A percentile compares a stretch with the other conserved stretches of the same genome.
Conservation (phyloP, 2,888 invertebrate genomes). For the Pyrgus malvae region DNA sequence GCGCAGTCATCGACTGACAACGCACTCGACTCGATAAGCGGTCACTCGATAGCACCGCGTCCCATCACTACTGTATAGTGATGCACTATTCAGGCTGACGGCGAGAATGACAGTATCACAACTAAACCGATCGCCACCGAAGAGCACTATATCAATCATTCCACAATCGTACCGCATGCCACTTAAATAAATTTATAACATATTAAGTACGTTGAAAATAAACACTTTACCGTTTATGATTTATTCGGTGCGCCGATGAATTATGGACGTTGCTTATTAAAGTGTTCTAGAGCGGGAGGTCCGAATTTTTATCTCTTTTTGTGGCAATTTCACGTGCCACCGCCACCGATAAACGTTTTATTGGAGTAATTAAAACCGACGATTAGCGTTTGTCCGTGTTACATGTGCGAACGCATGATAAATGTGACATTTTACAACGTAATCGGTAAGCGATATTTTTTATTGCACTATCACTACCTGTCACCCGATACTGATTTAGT, state of each 20-base stretch:
- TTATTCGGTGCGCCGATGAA: slow-evolving; percentile 76
- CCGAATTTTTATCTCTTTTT: slow-evolving; percentile 65
- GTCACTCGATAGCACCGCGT: slow-evolving; percentile 44
- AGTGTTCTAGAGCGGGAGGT: slow-evolving; percentile 61
- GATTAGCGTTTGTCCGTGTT: slow-evolving; percentile 66
- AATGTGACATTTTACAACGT: slow-evolving; percentile 64
- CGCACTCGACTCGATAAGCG: slow-evolving; percentile 46
- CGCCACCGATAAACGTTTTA: slow-evolving; percentile 76
- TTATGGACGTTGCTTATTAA: slow-evolving; percentile 72
- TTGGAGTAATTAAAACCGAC: slow-evolving; percentile 73
- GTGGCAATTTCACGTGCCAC: slow-evolving; percentile 71
- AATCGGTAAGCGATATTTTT: slow-evolving; percentile 57
- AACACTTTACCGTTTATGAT: slow-evolving; percentile 80
- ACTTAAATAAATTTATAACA: slow-evolving; percentile 82
- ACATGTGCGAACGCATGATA: slow-evolving; percentile 66
- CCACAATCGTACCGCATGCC: slow-evolving; percentile 75
- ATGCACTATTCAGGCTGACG: slow-evolving; percentile 34
- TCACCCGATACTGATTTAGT: slow-evolving; percentile 50
- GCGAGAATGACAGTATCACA: slow-evolving; percentile 63
- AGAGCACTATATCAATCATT: slow-evolving; percentile 78
- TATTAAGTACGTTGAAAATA: slow-evolving; percentile 80
- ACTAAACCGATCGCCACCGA: slow-evolving; percentile 61
- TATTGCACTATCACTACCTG: slow-evolving; percentile 53
- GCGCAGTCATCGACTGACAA: slow-evolving; percentile 52
- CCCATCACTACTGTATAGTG: slow-evolving; percentile 42